These are phyloP conservation scores for Natrix natrix DNA, from an alignment of 2,797 vertebrate species.

Conservation along the genomic window DNA sequence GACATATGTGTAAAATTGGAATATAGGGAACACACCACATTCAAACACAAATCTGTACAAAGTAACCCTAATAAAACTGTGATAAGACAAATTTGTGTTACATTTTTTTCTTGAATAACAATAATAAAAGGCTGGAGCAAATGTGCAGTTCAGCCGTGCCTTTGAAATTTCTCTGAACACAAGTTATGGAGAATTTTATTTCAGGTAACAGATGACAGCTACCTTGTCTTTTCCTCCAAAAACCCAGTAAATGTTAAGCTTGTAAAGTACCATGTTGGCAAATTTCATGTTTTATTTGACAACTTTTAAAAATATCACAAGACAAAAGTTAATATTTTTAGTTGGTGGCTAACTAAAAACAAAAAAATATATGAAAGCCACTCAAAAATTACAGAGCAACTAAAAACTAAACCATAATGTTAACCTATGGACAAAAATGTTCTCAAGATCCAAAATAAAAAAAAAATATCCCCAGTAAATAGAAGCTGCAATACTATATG, in stretches of 20 bases:
- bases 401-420: conserved; percentile 35
- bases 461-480: conserved; percentile 19
- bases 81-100: not conserved
- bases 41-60: not conserved
- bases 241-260: conserved; percentile 7
- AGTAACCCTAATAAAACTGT: not conserved
- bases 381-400: conserved; percentile 35
- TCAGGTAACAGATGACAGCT: not conserved
- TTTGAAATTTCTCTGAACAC: not conserved
- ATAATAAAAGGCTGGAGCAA: not conserved
- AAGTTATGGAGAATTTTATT: not conserved
- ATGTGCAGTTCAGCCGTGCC: too few relatives aligned
- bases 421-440: conserved; percentile 18
- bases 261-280: not conserved
- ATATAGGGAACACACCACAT: not conserved
- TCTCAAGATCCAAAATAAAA: conserved; percentile 22
- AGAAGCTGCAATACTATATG: conserved; percentile 7
- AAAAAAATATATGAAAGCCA: conserved; percentile 28
- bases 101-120: not conserved
- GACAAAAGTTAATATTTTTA: conserved; percentile 26
- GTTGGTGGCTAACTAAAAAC: not conserved
- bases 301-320: conserved; percentile 40
- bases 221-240: not conserved
- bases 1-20: not conserved
- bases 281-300: conserved; percentile 44